Base-by-base conservation (phyloP, 2,888 invertebrate species). In the Parnassius apollo region DNA sequence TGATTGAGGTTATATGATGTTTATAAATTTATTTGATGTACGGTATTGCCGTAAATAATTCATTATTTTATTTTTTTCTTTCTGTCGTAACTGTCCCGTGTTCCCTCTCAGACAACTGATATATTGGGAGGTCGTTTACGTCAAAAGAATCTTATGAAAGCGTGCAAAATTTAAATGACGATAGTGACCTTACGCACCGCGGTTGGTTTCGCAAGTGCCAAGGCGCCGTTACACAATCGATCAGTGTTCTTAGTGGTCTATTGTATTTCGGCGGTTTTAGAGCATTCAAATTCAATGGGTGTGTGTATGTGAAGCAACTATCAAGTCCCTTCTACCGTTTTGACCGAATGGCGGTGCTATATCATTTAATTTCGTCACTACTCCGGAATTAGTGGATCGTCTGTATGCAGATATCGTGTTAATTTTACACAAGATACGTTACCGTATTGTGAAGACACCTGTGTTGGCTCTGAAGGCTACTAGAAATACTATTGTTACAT, bases 151-250 rank as follows among this genome's bases (percentile, higher is more conserved):
- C 71, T 86, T 87, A 78, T 84, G 84, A 87, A 88, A 88, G 81
- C 85, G 85, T 85, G 86, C 84, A 82, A 86, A 88, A 87, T 86
- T 35, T 80, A 84, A 80, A 84, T 82, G 85, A 84, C 84, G 80
- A 75, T 80, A 80, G 82, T 83, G 88, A 88, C 87, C 88, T 89
- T 85, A 89, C 87, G 86, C 86, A 86, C 81, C 70, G 77, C 73
- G 68, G 68, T 57, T 71, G 64, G 75, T 88, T 82, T 82, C 83
- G 84, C 82, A 85, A 86, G 72, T 70, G 69, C 72, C 73, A 66
- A 63, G 58, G 70, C 62, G 66, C 66, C 67, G 69, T 82, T 83
- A 80, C 82, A 72, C 77, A 84, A 82, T 71, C 68, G 73, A 74
- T 71, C 75, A 74, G 71, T 75, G 72, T 71, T 75, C 70, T 73